A percentile compares a stretch with the other conserved stretches of the same genome.
Evolutionary conservation across 2,888 invertebrate genomes (phyloP).

Genomic region (Isoperla grammatica): DNA sequence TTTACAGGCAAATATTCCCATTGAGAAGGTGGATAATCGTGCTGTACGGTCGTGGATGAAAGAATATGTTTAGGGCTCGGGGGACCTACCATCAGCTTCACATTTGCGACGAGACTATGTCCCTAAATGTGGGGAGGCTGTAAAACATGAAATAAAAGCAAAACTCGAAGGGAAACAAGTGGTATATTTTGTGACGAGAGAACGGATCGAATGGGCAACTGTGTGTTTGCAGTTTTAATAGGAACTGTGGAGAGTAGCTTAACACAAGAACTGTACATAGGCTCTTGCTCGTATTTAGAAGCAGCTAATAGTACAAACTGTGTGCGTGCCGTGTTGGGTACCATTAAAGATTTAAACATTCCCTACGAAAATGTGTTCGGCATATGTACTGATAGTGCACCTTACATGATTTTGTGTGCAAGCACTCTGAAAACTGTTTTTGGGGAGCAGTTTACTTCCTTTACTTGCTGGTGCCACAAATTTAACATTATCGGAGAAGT

Average conservation of each 20-base stretch:
- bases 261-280: conserved; percentile 4
- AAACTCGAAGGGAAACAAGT: not conserved
- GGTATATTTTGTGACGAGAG: conserved; percentile 2
- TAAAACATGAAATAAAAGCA: not conserved
- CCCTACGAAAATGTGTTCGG: not conserved
- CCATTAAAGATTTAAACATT: not conserved
- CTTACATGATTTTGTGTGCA: not conserved
- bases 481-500: not conserved
- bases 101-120: not conserved
- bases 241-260: not conserved
- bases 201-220: conserved; percentile 8
- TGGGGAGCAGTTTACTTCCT: not conserved
- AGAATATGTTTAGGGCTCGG: not conserved
- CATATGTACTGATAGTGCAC: conserved; percentile 2
- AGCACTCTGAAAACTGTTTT: not conserved
- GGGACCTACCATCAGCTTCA: not conserved
- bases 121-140: not conserved
- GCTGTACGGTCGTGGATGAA: not conserved
- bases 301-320: not conserved
- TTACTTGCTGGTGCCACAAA: conserved; percentile 1
- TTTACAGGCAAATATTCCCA: too few species aligned
- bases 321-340: not conserved
- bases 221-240: conserved; percentile 10
- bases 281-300: not conserved
- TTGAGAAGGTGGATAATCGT: conserved; percentile 1